These are phyloP conservation scores for Melanargia galathea DNA, from an alignment of 2,888 invertebrate species.

Conservation along the genomic window DNA sequence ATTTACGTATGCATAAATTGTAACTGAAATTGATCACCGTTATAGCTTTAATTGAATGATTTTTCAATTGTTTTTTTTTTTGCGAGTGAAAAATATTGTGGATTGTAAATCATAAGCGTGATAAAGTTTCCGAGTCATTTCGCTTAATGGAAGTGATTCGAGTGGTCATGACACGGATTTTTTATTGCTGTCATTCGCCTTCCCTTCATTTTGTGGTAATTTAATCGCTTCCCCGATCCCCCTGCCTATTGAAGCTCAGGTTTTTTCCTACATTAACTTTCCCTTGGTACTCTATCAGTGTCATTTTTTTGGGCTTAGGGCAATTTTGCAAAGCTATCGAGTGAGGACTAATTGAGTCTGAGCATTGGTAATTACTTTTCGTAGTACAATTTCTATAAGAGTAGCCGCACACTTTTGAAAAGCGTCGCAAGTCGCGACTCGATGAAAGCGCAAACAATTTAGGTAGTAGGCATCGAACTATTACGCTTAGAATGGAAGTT, in stretches of 20 bases:
- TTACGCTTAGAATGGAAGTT: no score
- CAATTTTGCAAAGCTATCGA: slow-evolving; percentile 13
- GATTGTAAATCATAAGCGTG: slow-evolving; percentile 47
- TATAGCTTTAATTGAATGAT: slow-evolving; percentile 33
- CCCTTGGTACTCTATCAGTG: slow-evolving; percentile 28
- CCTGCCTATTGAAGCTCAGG: slow-evolving; percentile 31
- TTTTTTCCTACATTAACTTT: slow-evolving; percentile 30
- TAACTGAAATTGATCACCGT: slow-evolving; percentile 2
- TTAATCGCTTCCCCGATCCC: slow-evolving; percentile 60
- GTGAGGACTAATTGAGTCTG: neutral
- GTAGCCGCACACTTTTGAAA: neutral
- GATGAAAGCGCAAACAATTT: no score
- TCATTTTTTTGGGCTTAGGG: slow-evolving; percentile 22
- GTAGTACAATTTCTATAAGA: neutral
- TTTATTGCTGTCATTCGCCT: slow-evolving; percentile 61
- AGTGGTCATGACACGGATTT: slow-evolving; percentile 60
- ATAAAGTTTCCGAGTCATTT: slow-evolving; percentile 48
- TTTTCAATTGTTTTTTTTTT: slow-evolving; percentile 43
- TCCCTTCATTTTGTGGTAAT: slow-evolving; percentile 66
- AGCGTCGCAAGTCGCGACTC: neutral
- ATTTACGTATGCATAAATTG: no score
- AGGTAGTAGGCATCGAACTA: no score
- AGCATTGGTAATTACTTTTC: slow-evolving; percentile 8
- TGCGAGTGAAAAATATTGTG: slow-evolving; percentile 42
- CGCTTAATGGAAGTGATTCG: slow-evolving; percentile 61